phyloP scores from a whole-genome alignment of 2,888 invertebrate genomes.

The Patella caerulea region DNA sequence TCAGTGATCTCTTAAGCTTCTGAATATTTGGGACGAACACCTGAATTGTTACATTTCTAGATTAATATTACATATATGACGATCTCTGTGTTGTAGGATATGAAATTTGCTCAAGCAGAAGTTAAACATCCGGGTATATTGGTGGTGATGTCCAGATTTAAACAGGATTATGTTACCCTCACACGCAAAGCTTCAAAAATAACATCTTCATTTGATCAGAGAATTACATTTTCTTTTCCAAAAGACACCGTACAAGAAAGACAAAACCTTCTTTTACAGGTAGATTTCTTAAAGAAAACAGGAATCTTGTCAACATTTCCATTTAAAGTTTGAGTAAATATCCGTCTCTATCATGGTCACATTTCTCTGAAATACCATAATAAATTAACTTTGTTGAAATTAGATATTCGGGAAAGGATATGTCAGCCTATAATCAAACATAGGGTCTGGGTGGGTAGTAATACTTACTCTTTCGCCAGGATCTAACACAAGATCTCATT shows the following conservation, averaged over 20 bases:
- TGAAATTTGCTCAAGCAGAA: constrained; percentile 63
- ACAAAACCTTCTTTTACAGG: constrained; percentile 63
- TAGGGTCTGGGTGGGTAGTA: no score
- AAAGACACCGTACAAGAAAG: constrained; percentile 54
- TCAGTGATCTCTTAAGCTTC: no score
- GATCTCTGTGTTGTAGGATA: constrained; percentile 48
- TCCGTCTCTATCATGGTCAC: no score
- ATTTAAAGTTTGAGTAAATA: no score
- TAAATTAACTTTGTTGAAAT: no score
- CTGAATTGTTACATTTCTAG: no score
- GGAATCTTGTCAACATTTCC: no score
- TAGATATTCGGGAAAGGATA: no score
- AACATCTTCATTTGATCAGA: constrained; percentile 62
- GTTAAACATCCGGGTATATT: constrained; percentile 46
- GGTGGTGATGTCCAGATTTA: constrained; percentile 62
- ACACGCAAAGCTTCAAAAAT: constrained; percentile 52
- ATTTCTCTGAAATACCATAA: no score
- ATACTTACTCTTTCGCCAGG: no score
- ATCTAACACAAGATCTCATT: neutral
- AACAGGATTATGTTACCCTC: constrained; percentile 61
- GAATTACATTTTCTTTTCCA: constrained; percentile 56
- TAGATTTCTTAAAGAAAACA: constrained; percentile 21
- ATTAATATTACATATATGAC: neutral
- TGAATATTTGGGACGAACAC: no score
- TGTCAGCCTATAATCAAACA: no score